Conservation (phyloP, 2,113 vertebrate genomes). For the Dipodomys spectabilis region DNA sequence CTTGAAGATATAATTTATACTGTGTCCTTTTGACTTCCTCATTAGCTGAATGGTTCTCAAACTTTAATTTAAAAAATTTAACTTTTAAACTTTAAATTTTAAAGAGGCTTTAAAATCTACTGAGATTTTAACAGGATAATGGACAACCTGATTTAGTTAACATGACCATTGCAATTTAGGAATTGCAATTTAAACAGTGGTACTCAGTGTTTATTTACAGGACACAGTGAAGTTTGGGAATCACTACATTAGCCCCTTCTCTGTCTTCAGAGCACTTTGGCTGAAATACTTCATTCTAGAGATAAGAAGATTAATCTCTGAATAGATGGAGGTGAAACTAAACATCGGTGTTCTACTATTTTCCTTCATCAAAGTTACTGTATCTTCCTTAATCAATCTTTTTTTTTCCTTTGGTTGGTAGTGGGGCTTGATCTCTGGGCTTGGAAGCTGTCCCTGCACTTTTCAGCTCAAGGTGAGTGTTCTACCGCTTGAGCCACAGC, state of each 20-base stretch:
- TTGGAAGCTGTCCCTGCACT: no score
- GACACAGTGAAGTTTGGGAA: not conserved
- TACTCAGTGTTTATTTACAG: not conserved
- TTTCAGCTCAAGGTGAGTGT: no score
- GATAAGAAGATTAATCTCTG: not conserved
- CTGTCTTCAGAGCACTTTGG: not conserved
- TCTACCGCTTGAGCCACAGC: no score
- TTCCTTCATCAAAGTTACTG: not conserved
- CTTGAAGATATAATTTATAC: not conserved
- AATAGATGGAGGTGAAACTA: not conserved
- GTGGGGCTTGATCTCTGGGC: no score
- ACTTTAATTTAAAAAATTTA: not conserved
- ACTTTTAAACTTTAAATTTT: not conserved
- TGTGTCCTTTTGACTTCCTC: not conserved
- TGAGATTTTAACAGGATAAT: not conserved
- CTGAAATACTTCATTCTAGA: not conserved
- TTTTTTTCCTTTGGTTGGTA: accelerated
- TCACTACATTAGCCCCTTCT: not conserved
- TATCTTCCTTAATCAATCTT: no score
- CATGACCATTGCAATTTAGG: not conserved
- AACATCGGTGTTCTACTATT: not conserved
- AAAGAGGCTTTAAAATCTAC: not conserved
- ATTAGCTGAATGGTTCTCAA: not conserved
- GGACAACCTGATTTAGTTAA: not conserved
- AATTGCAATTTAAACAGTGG: not conserved